A percentile compares a stretch with the other conserved stretches of the same genome.
These are phyloP conservation scores for Phenacoccus solenopsis DNA, from an alignment of 1,140 invertebrate genomes.

Conservation along the genomic window DNA sequence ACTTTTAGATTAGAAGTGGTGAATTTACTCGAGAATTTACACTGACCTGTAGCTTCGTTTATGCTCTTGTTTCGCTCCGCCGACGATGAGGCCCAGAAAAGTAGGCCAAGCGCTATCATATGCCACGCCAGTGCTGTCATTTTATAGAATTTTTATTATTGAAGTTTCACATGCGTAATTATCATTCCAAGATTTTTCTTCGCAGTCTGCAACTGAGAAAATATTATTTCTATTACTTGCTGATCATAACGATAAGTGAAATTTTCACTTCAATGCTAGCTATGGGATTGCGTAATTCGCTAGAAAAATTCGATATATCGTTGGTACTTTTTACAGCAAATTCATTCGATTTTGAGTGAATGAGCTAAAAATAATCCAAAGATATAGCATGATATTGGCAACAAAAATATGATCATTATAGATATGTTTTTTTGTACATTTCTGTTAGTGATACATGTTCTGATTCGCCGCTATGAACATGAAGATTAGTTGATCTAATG, in stretches of 20 bases:
- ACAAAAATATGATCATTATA: neutral
- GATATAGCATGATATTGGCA: neutral
- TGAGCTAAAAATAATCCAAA: neutral
- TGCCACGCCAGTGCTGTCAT: constrained; percentile 12
- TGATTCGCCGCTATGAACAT: no score
- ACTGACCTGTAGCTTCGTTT: constrained; percentile 5
- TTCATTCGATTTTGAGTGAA: no score
- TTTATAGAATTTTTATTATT: neutral
- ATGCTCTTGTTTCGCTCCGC: constrained; percentile 5
- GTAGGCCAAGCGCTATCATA: constrained; percentile 15
- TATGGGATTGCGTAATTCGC: no score
- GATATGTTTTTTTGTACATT: neutral
- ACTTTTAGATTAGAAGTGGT: neutral
- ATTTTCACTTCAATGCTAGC: no score
- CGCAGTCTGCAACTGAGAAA: neutral
- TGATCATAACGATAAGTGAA: no score
- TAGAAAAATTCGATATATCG: no score
- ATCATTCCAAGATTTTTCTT: constrained; percentile 3
- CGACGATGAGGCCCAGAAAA: constrained; percentile 14
- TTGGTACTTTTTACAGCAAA: no score
- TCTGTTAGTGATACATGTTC: no score
- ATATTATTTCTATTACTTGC: no score
- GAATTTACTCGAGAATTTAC: neutral
- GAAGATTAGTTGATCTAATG: no score
- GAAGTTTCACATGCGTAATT: neutral